Evolutionary conservation across 2,113 vertebrate genomes (phyloP), one percentile per base, ranked within the genome.

Genomic region (Tragelaphus buxtoni): DNA sequence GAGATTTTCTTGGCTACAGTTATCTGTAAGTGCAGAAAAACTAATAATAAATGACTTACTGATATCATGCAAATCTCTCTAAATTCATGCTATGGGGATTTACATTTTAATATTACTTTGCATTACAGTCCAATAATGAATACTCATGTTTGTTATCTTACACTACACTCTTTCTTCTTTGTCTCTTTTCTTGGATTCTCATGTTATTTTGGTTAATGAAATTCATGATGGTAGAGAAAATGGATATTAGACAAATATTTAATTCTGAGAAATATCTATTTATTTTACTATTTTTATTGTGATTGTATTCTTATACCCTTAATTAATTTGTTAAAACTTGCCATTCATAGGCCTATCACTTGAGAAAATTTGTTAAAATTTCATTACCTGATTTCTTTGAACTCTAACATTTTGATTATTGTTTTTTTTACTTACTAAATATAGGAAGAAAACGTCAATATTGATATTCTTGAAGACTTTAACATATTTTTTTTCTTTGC

Each of bases 21-120:
- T 95, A 97, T 97, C 84, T 97, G 1, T 81, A 90, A 95, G 9
- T 93, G 28, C 90, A 97, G 92, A 97, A 97, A 95, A 88, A 61
- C 94, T 93, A 69, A 97, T 80, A 97, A 84, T 95, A 97, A 97
- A 88, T 90, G 90, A 94, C 94, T 96, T 95, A 72, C 86, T 94
- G 72, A 86, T 95, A 83, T 76, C 81, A 65, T 97, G 97, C 97
- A 95, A 97, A 24, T 96, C 76, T 96, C 35, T 83, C 58, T 85
- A 93, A 94, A 49, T 97, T 96, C 63, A 55, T 61, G 58, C 63
- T 90, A 42, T 56, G 42, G 35, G 72, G 84, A 96, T 96, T 96
- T 84, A 95, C 86, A 84, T 93, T 96, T 95, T 97, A 95, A 96
- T 94, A 94, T 95, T 84, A 88, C 83, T 97, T 96, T 89, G 63